Percentiles rank a stretch among this genome's conserved stretches.
These are phyloP conservation scores for Melipona beecheii DNA, from an alignment of 2,888 invertebrate genomes.

Conservation along the genomic window DNA sequence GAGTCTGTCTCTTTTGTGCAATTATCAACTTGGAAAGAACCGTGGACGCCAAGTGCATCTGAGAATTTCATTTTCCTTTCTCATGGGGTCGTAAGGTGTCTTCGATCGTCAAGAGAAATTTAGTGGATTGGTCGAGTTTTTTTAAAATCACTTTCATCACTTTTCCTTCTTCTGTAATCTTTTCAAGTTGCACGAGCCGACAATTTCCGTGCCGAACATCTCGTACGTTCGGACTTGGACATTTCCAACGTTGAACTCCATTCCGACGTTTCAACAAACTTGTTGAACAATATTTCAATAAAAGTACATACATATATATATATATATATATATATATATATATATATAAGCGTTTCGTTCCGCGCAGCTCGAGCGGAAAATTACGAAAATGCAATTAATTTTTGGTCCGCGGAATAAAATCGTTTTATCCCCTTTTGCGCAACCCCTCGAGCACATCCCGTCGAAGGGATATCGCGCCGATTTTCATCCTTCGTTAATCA, in stretches of 20 bases:
- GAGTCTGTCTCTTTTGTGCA: conserved; percentile 57
- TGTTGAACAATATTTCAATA: no score
- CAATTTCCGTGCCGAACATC: no score
- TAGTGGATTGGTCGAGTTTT: neutral
- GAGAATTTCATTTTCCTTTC: conserved; percentile 54
- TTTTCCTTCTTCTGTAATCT: no score
- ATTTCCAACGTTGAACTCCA: no score
- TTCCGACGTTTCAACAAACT: no score
- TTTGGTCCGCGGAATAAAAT: neutral
- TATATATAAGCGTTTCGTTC: neutral
- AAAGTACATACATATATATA: no score
- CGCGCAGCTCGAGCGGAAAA: neutral
- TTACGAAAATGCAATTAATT: neutral
- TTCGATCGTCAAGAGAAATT: neutral
- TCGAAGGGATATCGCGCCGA: neutral
- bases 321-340: no score
- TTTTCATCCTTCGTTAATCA: conserved; percentile 52
- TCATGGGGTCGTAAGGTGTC: neutral
- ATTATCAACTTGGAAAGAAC: conserved; percentile 67
- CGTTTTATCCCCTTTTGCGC: neutral
- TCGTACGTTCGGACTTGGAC: no score
- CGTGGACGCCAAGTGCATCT: conserved; percentile 46
- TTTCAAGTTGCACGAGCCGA: no score
- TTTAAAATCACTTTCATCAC: no score
- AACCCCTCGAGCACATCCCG: neutral